Evolutionary conservation across 2,113 vertebrate species (phyloP), one percentile per base, ranked within the genome.

Genomic region (Callospermophilus lateralis): DNA sequence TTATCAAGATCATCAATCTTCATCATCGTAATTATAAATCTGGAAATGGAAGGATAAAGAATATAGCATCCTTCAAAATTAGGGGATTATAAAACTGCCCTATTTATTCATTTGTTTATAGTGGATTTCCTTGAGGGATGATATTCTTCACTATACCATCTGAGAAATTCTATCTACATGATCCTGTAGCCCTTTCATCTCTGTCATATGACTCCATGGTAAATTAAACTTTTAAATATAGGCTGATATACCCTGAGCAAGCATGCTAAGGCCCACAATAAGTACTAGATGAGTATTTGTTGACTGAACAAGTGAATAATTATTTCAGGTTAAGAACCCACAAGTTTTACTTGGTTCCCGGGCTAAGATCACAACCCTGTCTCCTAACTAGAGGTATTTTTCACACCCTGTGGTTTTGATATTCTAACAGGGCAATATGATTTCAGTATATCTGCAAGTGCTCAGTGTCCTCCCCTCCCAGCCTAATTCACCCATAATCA

Each of bases 211-310:
- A 89, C 45, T 48, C 28, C 28, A 15, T 4, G 13, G 7, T 74
- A 88, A 93, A 84, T 7, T 58, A 77, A 70, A 58, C 30, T 93
- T 79, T 51, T 83, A 87, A 89, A 95, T 24, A 37, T 4, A 91
- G n/a, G 9, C n/a, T 92, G 16, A 4, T 15, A 34, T 17, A 20
- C 6, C 32, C 42, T 73, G 26, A 84, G 42, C 24, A 74, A 83
- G 9, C 55, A 9, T 22, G 30, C 24, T 39, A 81, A 90, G 70
- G 28, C 28, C 45, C 32, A 32, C 24, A n/a, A 26, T 68, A 68
- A 86, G 15, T n/a, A 67, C 34, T 72, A 77, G 67, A 17, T 16
- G 17, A 86, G 15, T 58, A 89, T 53, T 12, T 87, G 28, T 34
- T 86, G 73, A 91, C 78, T 42, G 48, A 88, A 80, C 48, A 79